Conservation (phyloP, 1,140 invertebrate species). For the Archivesica marissinica region DNA sequence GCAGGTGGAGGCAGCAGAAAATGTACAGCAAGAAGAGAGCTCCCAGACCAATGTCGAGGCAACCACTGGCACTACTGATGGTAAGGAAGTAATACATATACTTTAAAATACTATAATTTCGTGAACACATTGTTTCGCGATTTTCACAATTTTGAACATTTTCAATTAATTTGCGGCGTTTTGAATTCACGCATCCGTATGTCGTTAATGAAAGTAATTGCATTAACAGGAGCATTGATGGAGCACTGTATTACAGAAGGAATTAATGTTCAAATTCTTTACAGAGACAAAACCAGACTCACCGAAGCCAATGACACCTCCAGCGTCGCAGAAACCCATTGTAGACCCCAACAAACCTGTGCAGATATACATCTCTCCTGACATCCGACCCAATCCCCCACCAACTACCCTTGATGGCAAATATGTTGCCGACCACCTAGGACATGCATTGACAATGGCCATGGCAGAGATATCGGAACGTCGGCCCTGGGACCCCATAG, state of each 20-base stretch:
- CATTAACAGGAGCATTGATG: too few relatives aligned
- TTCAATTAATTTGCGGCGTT: too few relatives aligned
- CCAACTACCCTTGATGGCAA: conserved; percentile 75
- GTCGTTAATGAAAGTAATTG: too few relatives aligned
- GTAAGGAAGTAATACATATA: not conserved
- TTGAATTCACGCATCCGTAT: too few relatives aligned
- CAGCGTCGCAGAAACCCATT: conserved; percentile 2
- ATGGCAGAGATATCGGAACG: conserved; percentile 78
- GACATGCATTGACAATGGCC: conserved; percentile 76
- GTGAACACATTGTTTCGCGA: too few relatives aligned
- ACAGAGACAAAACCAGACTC: conserved; percentile 37
- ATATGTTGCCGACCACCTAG: conserved; percentile 77
- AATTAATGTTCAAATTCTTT: too few relatives aligned
- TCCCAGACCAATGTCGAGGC: conserved; percentile 7
- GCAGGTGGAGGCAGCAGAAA: not conserved
- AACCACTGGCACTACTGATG: not conserved
- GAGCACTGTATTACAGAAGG: too few relatives aligned
- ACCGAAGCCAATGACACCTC: conserved; percentile 18
- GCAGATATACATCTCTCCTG: conserved; percentile 68
- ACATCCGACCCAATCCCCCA: conserved; percentile 63
- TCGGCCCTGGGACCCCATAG: conserved; percentile 79
- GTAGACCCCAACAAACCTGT: conserved; percentile 53
- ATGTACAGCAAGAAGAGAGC: conserved; percentile 5
- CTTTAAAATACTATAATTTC: too few relatives aligned
- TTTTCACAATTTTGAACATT: too few relatives aligned